Base-by-base conservation (phyloP, 2,888 invertebrate species). In the Acanthacorydalis orientalis region DNA sequence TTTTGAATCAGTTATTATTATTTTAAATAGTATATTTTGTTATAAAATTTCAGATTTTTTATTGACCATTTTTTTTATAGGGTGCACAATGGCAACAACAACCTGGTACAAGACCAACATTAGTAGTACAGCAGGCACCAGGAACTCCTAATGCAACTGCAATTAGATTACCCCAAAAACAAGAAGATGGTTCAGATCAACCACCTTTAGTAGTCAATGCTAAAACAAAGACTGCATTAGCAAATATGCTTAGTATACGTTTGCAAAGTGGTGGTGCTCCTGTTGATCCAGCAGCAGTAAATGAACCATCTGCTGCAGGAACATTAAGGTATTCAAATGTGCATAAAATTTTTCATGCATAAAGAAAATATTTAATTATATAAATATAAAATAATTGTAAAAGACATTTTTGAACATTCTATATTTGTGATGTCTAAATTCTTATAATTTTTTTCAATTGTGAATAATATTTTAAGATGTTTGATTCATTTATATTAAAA, bases 211-310 rank as follows among this genome's bases (percentile, higher is more conserved):
- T 83, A 38, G 89, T 90, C 46, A 86, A 86, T 58, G 79, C 85
- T 1, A 90, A 90, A 68, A 90, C 92, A 3, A 96, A 95, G 70
- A 93, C 93, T 0, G 95, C 95, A 0, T 70, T 96, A 49, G 93
- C 93, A 12, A 91, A 93, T 63, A 88, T 95, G 86, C 70, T 95
- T 51, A 91, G 84, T 58, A 91, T 80, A 58, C 74, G 91, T 43
- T 64, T 85, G 49, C 78, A 82, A 58, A 72, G 70, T 49, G 73
- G 74, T 7, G 61, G 64, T 7, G 60, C 69, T 1, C 57, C 67
- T 3, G 68, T 69, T 43, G 68, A 67, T n/a, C 67, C 67, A 48
- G 68, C 69, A 4, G 66, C 69, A 52, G 64, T 73, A 50, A 64
- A 68, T 54, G 72, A 77, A 60, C 74, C 76, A 10, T 74, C 80